Conservation (phyloP, 2,113 vertebrate genomes). For the Salvator merianae region DNA sequence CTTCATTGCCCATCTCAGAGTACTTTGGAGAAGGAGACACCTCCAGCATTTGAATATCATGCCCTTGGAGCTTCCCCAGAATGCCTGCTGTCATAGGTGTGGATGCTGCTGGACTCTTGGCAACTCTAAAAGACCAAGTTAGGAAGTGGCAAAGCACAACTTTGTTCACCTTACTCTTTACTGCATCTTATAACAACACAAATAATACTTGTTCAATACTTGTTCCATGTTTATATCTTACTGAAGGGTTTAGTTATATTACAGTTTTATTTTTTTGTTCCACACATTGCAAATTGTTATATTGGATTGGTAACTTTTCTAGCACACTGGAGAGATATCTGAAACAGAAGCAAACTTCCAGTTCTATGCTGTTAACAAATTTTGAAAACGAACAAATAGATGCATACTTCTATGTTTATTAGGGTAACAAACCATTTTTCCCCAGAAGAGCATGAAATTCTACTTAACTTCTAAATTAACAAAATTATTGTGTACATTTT, state of each 20-base stretch:
- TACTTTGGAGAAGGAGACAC: no score
- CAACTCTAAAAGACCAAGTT: not conserved
- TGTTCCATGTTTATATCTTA: not conserved
- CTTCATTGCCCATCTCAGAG: no score
- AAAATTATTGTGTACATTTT: constrained; percentile 40
- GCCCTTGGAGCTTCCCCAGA: no score
- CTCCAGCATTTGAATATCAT: no score
- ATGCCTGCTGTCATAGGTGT: not conserved
- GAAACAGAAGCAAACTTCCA: not conserved
- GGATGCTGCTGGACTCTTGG: not conserved
- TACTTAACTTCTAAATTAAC: constrained; percentile 45
- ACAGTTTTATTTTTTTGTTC: no score
- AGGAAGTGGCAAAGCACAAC: not conserved
- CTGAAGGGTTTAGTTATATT: not conserved
- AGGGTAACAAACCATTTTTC: not conserved
- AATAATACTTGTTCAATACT: no score
- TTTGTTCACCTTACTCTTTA: not conserved
- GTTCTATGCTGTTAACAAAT: not conserved
- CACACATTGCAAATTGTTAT: not conserved
- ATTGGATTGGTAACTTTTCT: not conserved
- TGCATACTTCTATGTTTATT: not conserved
- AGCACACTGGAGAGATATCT: not conserved
- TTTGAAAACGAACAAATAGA: not conserved
- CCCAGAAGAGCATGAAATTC: constrained; percentile 44
- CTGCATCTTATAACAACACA: not conserved